A percentile compares a stretch with the other conserved stretches of the same genome.
Conservation (phyloP, 64 coral and sea anemone genomes). For the Montipora cactus region DNA sequence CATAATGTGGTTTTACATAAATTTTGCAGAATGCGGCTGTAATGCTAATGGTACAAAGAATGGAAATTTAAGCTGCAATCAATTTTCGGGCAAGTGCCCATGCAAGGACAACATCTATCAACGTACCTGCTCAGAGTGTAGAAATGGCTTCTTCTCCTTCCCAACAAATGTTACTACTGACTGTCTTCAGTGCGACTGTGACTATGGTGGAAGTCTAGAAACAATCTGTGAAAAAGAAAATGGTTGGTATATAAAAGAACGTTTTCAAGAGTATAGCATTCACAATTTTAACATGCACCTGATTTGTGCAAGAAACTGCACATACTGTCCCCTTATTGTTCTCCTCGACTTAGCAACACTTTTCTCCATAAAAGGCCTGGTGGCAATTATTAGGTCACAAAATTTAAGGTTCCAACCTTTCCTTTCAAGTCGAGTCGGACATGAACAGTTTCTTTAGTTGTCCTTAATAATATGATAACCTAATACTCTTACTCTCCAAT, state of each 20-base stretch:
- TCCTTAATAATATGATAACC: no score
- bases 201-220: constrained; percentile 87
- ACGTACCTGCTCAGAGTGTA: constrained; percentile 81
- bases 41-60: constrained; percentile 71
- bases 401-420: no score
- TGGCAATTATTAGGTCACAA: no score
- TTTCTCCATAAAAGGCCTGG: no score
- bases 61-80: constrained; percentile 86
- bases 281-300: no score
- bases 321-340: no score
- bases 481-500: no score
- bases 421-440: no score
- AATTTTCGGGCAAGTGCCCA: constrained; percentile 74
- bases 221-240: constrained; percentile 87
- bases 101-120: constrained; percentile 91
- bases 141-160: constrained; percentile 85
- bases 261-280: no score
- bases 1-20: neutral
- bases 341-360: no score
- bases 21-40: constrained; percentile 75
- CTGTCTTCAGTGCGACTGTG: constrained; percentile 88
- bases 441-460: no score
- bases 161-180: constrained; percentile 57
- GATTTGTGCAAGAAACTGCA: no score
- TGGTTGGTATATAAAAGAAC: constrained; percentile 59